Evolutionary conservation across 2,113 vertebrate genomes (phyloP).

Genomic region (Trogon surrucura): DNA sequence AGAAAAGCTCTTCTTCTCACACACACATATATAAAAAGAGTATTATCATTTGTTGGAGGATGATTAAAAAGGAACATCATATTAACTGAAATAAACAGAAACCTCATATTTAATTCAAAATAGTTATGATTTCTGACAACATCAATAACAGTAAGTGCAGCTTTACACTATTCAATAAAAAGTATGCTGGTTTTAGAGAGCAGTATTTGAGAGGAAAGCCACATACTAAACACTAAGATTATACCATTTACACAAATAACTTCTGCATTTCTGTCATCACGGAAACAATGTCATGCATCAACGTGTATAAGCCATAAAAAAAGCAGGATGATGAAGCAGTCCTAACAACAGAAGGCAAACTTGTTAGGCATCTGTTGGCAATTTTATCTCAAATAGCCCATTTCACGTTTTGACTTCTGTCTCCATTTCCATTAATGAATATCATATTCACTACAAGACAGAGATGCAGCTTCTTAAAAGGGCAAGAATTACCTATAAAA

Average conservation of each 20-base stretch:
- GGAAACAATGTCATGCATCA: background rate
- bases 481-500: background rate
- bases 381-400: background rate
- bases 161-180: conserved; percentile 42
- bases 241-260: conserved; percentile 34
- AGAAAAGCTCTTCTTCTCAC: background rate
- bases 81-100: conserved; percentile 10
- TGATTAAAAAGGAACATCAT: background rate
- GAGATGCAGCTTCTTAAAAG: background rate
- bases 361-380: background rate
- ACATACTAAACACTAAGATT: conserved; percentile 15
- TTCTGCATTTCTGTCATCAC: background rate
- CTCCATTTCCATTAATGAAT: background rate
- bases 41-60: conserved; percentile 13
- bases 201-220: conserved; percentile 1
- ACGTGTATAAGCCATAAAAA: background rate
- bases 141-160: conserved; percentile 50
- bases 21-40: background rate
- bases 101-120: conserved; percentile 8
- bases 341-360: background rate
- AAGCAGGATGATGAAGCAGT: background rate
- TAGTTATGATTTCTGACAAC: background rate
- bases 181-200: background rate
- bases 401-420: background rate
- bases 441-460: background rate